Evolutionary conservation across 1,140 invertebrate genomes (phyloP), one percentile per base, ranked within the genome.

Genomic region (Musca vetustissima): DNA sequence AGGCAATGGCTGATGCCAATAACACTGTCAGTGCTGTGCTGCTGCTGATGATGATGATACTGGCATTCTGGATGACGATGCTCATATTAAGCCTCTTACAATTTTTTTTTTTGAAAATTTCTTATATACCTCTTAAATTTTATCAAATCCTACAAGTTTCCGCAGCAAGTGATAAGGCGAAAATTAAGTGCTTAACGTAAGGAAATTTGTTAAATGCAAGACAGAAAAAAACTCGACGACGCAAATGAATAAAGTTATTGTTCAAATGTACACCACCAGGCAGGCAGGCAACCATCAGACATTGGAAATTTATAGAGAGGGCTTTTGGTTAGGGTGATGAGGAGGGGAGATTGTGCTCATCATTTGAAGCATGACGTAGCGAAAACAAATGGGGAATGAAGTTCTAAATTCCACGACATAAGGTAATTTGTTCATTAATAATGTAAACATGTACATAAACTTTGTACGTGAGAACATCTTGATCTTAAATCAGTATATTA

Each of bases 381-480:
- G 13, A 61, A n/a, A 61, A 32, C 8, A 32, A 32, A 36, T 17
- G 17, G n/a, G 32, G 8, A 28, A 59, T 59, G 25, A 19, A 21
- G 6, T 21, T 61, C 36, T 13, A 13, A 11, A 6, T 43, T 43
- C 36, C 11, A 8, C 11, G 11, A 7, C 36, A 43, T 11, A 21
- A 19, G 28, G 57, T 61, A 61, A 61, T 36, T 4, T 61, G 57
- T 61, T 61, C 57, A 61, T 61, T 61, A 61, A 61, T 61, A 61
- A 61, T 61, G 19, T 17, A 61, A 17, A 22, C 17, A 61, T 19
- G 14, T 32, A 61, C 17, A 36, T 21, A 59, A 28, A 28, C 3
- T 43, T 7, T 9, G 28, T 19, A 61, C 57, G 57, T 61, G 57
- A 22, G 57, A 32, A 17, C 57, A 61, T 36, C 28, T 11, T 43